A percentile compares a stretch with the other conserved stretches of the same genome.
Conservation (phyloP, 2,888 invertebrate species). For the Acanthosoma haemorrhoidale region DNA sequence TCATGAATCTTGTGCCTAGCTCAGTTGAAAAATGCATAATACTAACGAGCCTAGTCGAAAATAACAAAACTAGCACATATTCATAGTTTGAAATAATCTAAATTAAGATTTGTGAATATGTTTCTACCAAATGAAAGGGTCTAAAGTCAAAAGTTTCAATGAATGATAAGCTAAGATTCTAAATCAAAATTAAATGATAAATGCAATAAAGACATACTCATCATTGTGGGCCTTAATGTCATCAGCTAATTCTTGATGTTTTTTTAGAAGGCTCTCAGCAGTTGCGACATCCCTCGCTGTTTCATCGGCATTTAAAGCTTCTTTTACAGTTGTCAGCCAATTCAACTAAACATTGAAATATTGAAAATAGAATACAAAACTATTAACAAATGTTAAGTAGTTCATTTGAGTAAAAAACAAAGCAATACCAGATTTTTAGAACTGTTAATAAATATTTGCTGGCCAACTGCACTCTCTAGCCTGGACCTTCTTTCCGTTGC, state of each 20-base stretch:
- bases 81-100: too few species aligned
- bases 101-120: too few species aligned
- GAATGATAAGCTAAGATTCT: too few species aligned
- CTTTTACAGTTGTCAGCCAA: conserved; percentile 76
- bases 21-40: too few species aligned
- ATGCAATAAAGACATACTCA: conserved; percentile 58
- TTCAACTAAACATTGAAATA: conserved; percentile 57
- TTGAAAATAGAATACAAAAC: conserved; percentile 18
- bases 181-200: background rate
- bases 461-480: conserved; percentile 90
- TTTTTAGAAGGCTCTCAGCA: conserved; percentile 82
- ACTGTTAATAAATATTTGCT: conserved; percentile 86
- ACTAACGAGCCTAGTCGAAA: too few species aligned
- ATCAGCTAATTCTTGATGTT: conserved; percentile 83
- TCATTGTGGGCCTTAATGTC: conserved; percentile 86
- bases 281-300: conserved; percentile 84
- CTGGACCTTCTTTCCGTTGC: conserved; percentile 76
- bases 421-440: conserved; percentile 59
- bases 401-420: background rate
- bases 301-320: conserved; percentile 70
- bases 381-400: background rate
- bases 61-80: too few species aligned
- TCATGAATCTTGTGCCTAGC: too few species aligned
- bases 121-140: too few species aligned
- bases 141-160: too few species aligned